These are phyloP conservation scores for Rhagonycha fulva DNA, from an alignment of 2,888 invertebrate species.

Conservation along the genomic window DNA sequence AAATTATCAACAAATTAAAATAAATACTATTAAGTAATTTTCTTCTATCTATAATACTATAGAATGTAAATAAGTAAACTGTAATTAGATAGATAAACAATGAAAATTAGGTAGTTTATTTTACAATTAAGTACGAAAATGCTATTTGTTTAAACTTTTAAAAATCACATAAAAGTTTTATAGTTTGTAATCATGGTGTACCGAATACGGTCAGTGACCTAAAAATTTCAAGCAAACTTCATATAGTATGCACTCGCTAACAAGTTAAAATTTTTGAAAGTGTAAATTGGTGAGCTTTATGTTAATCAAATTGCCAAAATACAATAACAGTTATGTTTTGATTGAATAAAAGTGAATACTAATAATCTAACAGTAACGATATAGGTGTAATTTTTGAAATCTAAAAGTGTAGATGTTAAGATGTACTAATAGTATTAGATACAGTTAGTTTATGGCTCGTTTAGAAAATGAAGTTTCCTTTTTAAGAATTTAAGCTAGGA, in stretches of 20 bases:
- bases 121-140: background rate
- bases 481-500: conserved; percentile 18
- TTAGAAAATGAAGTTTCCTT: conserved; percentile 14
- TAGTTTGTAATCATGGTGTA: conserved; percentile 1
- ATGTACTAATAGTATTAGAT: background rate
- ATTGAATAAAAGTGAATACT: conserved; percentile 13
- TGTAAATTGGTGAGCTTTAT: background rate
- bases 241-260: background rate
- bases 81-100: background rate
- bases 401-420: conserved; percentile 3
- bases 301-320: conserved; percentile 5
- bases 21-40: background rate
- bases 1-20: background rate
- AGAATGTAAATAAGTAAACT: background rate
- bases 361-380: conserved; percentile 14
- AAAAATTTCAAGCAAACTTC: background rate
- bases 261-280: background rate
- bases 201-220: conserved; percentile 10
- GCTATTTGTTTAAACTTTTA: background rate
- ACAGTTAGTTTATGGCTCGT: conserved; percentile 10
- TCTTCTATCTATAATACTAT: background rate
- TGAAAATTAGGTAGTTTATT: background rate
- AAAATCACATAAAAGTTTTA: background rate
- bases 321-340: background rate
- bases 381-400: conserved; percentile 13